Conservation (phyloP, 1,140 invertebrate genomes). For the Drosophila leontia region DNA sequence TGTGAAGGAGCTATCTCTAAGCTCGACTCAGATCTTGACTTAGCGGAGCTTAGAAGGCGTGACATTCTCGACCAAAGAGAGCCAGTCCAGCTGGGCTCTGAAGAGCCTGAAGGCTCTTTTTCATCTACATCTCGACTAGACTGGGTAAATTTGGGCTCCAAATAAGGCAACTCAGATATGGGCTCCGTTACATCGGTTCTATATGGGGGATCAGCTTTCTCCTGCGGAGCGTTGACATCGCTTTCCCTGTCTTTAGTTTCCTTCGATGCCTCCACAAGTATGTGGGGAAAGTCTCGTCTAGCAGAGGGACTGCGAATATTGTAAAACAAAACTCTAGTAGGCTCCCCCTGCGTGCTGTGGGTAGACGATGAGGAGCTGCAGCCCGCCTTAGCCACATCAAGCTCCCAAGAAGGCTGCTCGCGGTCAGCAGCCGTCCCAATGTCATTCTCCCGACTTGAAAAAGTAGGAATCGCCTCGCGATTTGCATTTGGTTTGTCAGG, state of each 20-base stretch:
- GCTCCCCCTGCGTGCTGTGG: too few species aligned
- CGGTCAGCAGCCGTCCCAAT: too few species aligned
- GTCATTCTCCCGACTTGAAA: not conserved
- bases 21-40: too few species aligned
- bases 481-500: not conserved
- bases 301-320: not conserved
- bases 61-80: not conserved
- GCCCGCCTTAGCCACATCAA: conserved; percentile 9
- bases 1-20: too few species aligned
- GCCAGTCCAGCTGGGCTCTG: not conserved
- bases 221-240: not conserved
- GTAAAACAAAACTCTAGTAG: not conserved
- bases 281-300: not conserved
- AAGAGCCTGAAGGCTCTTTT: not conserved
- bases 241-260: too few species aligned
- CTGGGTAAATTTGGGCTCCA: not conserved
- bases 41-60: not conserved
- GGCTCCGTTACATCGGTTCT: not conserved
- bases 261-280: not conserved
- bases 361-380: not conserved
- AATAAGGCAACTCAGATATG: conserved; percentile 10
- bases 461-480: not conserved
- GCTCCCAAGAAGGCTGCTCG: not conserved
- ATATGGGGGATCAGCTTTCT: not conserved
- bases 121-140: not conserved